These are phyloP conservation scores for Eupithecia tripunctaria DNA, from an alignment of 2,888 invertebrate genomes.

Conservation along the genomic window DNA sequence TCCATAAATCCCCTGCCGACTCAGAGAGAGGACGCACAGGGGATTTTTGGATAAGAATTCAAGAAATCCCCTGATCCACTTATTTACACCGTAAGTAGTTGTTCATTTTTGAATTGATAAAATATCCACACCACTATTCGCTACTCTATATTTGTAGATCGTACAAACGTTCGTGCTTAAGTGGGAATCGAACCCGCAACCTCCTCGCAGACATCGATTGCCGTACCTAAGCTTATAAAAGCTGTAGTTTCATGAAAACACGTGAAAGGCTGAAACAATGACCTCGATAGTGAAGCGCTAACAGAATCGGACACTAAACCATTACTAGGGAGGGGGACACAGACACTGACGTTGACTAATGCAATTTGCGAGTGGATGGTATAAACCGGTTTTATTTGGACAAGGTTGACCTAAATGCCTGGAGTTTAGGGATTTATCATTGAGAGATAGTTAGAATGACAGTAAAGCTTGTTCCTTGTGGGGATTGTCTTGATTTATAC, in stretches of 20 bases:
- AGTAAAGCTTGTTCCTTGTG: neutral
- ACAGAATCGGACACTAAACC: conserved; percentile 28
- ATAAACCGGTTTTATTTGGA: neutral
- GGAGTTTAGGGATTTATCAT: neutral
- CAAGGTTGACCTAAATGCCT: neutral
- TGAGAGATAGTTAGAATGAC: neutral
- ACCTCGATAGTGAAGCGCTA: conserved; percentile 15
- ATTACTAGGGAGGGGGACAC: conserved; percentile 28
- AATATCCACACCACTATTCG: no score
- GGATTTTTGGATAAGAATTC: no score
- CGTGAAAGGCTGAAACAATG: neutral
- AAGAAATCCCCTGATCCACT: no score
- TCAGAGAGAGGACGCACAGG: no score
- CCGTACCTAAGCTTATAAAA: no score
- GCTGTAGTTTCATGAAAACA: neutral
- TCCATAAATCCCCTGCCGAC: no score
- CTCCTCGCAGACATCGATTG: no score
- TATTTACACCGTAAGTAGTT: no score
- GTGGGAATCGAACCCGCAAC: no score
- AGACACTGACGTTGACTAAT: conserved; percentile 15
- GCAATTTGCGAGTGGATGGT: conserved; percentile 4
- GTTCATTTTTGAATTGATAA: no score
- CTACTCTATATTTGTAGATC: no score
- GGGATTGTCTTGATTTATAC: neutral
- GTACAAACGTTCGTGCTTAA: no score